phyloP scores from a whole-genome alignment of 2,888 invertebrate species.

The Stegana nigrithorax region DNA sequence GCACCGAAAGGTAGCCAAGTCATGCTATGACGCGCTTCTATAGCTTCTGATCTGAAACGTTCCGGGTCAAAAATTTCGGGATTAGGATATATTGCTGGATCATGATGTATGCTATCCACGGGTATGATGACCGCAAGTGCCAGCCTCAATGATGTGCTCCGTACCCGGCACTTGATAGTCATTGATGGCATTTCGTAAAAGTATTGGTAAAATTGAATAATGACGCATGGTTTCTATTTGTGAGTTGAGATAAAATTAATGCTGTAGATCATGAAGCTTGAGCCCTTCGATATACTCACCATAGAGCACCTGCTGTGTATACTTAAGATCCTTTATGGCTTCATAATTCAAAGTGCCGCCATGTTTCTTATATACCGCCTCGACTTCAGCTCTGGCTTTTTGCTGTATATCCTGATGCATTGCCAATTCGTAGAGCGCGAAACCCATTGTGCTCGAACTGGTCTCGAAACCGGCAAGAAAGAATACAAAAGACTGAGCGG shows the following conservation, averaged over 20 bases:
- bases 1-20: slow-evolving; percentile 63
- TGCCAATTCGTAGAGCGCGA: slow-evolving; percentile 58
- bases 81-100: slow-evolving; percentile 67
- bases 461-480: slow-evolving; percentile 73
- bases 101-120: slow-evolving; percentile 69
- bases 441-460: slow-evolving; percentile 70
- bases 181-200: slow-evolving; percentile 59
- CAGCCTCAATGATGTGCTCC: slow-evolving; percentile 69
- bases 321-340: slow-evolving; percentile 51
- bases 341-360: slow-evolving; percentile 52
- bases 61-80: slow-evolving; percentile 69
- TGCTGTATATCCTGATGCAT: slow-evolving; percentile 51
- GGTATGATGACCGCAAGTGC: slow-evolving; percentile 71
- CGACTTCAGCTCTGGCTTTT: slow-evolving; percentile 49
- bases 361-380: slow-evolving; percentile 40
- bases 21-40: slow-evolving; percentile 49
- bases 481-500: slow-evolving; percentile 72
- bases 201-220: slow-evolving; percentile 67
- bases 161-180: slow-evolving; percentile 61
- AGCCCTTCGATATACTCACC: too few relatives aligned
- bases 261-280: too few relatives aligned
- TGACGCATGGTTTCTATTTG: slow-evolving; percentile 70
- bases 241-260: too few relatives aligned
- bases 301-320: slow-evolving; percentile 50
- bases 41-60: slow-evolving; percentile 64